Percentiles rank a stretch among this genome's conserved stretches.
Conservation (phyloP, 2,113 vertebrate species). For the Nothocercus julius region DNA sequence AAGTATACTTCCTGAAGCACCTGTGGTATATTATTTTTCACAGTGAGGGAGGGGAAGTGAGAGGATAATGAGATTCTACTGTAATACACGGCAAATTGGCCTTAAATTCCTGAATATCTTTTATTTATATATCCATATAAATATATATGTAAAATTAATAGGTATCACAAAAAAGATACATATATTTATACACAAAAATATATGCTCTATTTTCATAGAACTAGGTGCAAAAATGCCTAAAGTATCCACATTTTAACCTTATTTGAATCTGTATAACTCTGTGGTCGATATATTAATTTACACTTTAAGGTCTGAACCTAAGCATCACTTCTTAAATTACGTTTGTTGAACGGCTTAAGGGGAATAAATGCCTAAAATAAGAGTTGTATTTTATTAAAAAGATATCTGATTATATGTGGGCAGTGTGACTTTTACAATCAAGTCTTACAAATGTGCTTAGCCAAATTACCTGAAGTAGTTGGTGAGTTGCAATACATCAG, state of each 20-base stretch:
- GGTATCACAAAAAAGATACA: no score
- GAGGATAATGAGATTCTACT: background rate
- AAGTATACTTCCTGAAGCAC: slow-evolving; percentile 7
- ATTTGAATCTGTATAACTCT: background rate
- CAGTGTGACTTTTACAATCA: background rate
- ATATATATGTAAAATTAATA: no score
- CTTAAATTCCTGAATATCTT: background rate
- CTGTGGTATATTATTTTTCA: slow-evolving; percentile 2
- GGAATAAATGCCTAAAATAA: background rate
- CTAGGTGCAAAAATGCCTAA: background rate
- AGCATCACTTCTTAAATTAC: background rate
- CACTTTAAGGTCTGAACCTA: background rate
- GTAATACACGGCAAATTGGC: background rate
- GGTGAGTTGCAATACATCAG: background rate
- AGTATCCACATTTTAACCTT: background rate
- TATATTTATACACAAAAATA: background rate
- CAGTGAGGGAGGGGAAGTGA: background rate
- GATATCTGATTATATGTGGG: background rate
- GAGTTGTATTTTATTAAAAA: background rate
- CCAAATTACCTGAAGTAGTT: background rate
- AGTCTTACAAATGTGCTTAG: background rate
- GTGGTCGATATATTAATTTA: background rate
- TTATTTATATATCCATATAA: no score
- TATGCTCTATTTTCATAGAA: background rate
- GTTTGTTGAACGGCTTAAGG: background rate